Percentiles rank a stretch among this genome's conserved stretches.
Evolutionary conservation across 2,113 vertebrate genomes (phyloP).

Genomic region (Charadrius vociferus): DNA sequence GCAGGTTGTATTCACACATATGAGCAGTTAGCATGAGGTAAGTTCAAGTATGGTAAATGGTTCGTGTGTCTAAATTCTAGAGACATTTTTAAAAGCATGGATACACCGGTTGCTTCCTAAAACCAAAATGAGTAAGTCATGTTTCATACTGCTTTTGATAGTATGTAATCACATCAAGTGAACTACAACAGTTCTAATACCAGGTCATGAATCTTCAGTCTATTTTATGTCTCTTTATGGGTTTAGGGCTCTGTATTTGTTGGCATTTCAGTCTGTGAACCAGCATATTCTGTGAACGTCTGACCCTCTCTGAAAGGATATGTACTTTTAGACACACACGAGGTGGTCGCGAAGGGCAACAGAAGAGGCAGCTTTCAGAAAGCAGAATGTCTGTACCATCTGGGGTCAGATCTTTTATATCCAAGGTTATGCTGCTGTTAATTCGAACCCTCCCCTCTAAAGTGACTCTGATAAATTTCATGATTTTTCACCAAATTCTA

Average conservation of each 20-base stretch:
- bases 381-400: neutral
- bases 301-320: neutral
- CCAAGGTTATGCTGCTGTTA: neutral
- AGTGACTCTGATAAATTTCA: neutral
- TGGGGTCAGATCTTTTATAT: neutral
- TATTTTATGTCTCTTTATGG: neutral
- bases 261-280: neutral
- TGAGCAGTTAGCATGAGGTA: neutral
- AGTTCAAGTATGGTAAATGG: neutral
- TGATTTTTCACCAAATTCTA: constrained; percentile 18
- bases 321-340: neutral
- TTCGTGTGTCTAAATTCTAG: neutral
- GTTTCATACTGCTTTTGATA: neutral
- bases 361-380: neutral
- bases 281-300: neutral
- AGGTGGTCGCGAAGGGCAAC: neutral
- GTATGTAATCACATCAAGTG: neutral
- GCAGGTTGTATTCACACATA: neutral
- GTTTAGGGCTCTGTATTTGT: neutral
- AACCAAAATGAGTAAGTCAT: neutral
- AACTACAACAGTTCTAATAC: neutral
- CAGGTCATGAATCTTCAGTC: neutral
- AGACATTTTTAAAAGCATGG: neutral
- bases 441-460: neutral
- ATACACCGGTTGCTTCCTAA: neutral